Base-by-base conservation (phyloP, 1,140 invertebrate genomes). In the Calosoma granatense region DNA sequence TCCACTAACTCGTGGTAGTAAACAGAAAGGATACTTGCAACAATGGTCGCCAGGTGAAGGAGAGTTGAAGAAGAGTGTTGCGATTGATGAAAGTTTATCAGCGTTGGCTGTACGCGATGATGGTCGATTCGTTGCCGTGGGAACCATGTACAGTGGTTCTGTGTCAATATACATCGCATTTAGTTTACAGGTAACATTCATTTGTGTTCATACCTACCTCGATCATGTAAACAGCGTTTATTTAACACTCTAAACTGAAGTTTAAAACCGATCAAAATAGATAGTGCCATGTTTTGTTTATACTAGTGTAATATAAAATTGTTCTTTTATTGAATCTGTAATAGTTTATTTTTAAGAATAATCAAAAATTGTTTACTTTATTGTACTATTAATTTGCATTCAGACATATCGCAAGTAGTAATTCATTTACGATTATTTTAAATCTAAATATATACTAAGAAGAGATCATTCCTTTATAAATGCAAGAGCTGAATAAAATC, bases 141-240 rank as follows among this genome's bases (percentile, higher is more conserved):
- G 94, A 3, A 94, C 90, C 20, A 94, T 96, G 88, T 90, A 89
- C 63, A 87, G 86, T 56, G 94, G 94, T 51, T 89, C 84, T 67
- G 88, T 98, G 4, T 84, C 88, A 56, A 88, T 97, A 63, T 93
- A 91, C 66, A 83, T 94, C 55, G 85, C 90, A 22, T 97, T 94
- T 73, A 97, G 88, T 77, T 78, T 97, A 66, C 88, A 91, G 82
- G 89, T 92, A 67, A 65, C 58, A n/a, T 64, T 57, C 57, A 54
- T 55, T 36, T 36, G 6, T 36, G n/a, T n/a, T n/a, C n/a, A n/a
- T n/a, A n/a, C n/a, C n/a, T n/a, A n/a, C n/a, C n/a, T n/a, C n/a
- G n/a, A n/a, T n/a, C n/a, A n/a, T n/a, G n/a, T n/a, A n/a, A n/a
- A n/a, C n/a, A n/a, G n/a, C 47, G 26, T 54, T 20, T 55, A 51